Evolutionary conservation across 2,888 invertebrate genomes (phyloP).

Genomic region (Tenthredo amoena): DNA sequence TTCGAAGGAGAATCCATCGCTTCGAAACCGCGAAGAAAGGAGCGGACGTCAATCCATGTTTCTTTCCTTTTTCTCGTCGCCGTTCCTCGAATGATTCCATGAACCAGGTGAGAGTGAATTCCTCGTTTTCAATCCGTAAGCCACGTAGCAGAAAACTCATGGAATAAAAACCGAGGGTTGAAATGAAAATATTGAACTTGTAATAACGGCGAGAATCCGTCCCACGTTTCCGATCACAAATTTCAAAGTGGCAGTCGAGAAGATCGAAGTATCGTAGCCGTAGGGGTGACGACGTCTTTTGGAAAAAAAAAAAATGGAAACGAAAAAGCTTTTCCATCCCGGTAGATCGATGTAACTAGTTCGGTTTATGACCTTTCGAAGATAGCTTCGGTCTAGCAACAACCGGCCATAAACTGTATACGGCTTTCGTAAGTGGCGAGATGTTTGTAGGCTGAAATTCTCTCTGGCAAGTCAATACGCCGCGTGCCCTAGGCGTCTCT

Average conservation of each 20-base stretch:
- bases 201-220: not conserved
- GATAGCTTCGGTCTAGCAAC: slow-evolving; percentile 37
- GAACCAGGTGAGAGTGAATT: not conserved
- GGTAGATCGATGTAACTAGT: slow-evolving; percentile 20
- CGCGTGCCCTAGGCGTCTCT: not conserved
- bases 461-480: slow-evolving; percentile 28
- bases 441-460: slow-evolving; percentile 19
- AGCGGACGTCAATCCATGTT: not conserved
- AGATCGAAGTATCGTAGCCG: not conserved
- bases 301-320: not conserved
- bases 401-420: slow-evolving; percentile 36
- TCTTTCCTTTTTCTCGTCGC: not conserved
- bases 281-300: not conserved
- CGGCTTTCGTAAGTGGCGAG: slow-evolving; percentile 10
- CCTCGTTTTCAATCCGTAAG: not conserved
- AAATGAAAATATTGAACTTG: slow-evolving; percentile 10
- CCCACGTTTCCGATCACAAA: not conserved
- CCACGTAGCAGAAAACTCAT: not conserved
- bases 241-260: not conserved
- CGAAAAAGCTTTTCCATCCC: not conserved
- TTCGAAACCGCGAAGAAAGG: not conserved
- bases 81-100: not conserved
- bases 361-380: slow-evolving; percentile 35
- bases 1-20: not conserved
- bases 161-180: not conserved